These are phyloP conservation scores for Albula goreensis DNA, from an alignment of 2,113 vertebrate species.

Conservation along the genomic window DNA sequence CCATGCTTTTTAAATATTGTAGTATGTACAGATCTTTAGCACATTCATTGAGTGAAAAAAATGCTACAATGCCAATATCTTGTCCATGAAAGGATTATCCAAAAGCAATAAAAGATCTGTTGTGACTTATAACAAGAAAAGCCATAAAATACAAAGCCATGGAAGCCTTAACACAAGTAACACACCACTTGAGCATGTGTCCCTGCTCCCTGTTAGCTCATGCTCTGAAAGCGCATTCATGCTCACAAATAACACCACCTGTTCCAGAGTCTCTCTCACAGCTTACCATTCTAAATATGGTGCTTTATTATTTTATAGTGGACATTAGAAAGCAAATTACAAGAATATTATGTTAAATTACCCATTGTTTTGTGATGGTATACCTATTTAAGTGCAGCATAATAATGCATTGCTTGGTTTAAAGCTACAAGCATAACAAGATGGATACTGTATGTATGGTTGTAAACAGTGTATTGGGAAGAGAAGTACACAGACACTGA, in stretches of 20 bases:
- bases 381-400: too few relatives aligned
- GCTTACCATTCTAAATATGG: neutral
- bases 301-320: neutral
- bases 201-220: neutral
- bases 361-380: too few relatives aligned
- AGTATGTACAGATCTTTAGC: neutral
- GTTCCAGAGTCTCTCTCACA: neutral
- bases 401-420: too few relatives aligned
- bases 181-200: neutral
- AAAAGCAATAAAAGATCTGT: too few relatives aligned
- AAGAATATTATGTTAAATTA: too few relatives aligned
- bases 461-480: too few relatives aligned
- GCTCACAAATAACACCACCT: neutral
- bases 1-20: slow-evolving; percentile 30
- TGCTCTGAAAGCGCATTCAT: neutral
- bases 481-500: too few relatives aligned
- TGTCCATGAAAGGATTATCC: neutral
- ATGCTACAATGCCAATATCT: neutral
- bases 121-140: neutral
- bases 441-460: too few relatives aligned
- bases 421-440: too few relatives aligned
- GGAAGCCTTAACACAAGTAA: neutral
- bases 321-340: neutral
- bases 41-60: neutral
- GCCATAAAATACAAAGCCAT: neutral